Evolutionary conservation across 2,888 invertebrate genomes (phyloP).

Genomic region (Eupsilia transversa): DNA sequence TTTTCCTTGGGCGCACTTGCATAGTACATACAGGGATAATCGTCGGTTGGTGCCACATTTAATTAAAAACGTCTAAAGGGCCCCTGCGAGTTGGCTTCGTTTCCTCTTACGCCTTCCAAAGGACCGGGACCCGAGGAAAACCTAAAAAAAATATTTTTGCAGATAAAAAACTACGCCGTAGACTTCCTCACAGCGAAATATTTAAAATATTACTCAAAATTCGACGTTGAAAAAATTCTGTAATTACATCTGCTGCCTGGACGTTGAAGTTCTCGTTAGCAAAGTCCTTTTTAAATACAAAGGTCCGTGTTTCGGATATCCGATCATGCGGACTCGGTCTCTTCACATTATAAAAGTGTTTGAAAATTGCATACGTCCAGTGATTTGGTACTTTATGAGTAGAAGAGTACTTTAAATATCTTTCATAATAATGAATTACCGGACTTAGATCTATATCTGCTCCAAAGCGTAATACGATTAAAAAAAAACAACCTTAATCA

Average conservation of each 20-base stretch:
- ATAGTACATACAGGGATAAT: no score
- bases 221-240: background rate
- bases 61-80: no score
- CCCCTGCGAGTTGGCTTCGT: no score
- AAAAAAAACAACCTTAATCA: constrained; percentile 3
- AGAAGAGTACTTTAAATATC: background rate
- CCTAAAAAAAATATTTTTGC: no score
- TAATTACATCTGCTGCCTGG: background rate
- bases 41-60: no score
- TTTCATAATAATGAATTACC: background rate
- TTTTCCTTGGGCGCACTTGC: no score
- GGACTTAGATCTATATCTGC: background rate
- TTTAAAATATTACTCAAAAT: background rate
- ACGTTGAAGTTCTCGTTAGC: background rate
- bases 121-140: no score
- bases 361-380: background rate
- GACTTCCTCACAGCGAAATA: background rate
- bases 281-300: background rate
- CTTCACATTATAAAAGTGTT: background rate
- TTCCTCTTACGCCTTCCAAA: no score
- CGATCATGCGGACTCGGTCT: background rate
- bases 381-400: background rate
- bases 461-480: constrained; percentile 1
- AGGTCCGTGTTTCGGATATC: background rate
- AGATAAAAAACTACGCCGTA: background rate